Evolutionary conservation across 2,113 vertebrate genomes (phyloP).

Genomic region (Vulpes lagopus): DNA sequence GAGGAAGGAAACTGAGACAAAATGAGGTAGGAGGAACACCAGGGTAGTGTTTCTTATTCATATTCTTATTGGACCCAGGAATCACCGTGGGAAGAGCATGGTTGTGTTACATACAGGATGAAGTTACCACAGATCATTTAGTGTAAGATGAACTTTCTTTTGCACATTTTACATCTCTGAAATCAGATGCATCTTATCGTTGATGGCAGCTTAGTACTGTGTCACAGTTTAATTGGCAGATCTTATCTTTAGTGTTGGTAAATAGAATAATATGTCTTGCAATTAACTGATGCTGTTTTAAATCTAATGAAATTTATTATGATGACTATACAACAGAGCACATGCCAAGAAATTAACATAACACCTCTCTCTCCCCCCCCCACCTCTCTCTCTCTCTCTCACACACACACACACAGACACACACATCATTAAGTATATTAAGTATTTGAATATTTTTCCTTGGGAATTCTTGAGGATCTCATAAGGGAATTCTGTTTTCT

Average conservation of each 20-base stretch:
- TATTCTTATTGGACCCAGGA: background rate
- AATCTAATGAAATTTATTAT: background rate
- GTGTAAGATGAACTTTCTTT: background rate
- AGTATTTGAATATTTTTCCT: background rate
- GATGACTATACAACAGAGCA: background rate
- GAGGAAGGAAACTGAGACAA: background rate
- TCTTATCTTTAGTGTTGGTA: background rate
- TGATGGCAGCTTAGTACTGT: background rate
- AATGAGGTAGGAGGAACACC: background rate
- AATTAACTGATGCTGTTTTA: constrained; percentile 15
- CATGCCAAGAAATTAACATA: background rate
- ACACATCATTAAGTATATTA: background rate
- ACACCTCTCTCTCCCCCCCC: background rate
- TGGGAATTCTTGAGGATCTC: background rate
- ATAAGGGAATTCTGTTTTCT: constrained; percentile 6
- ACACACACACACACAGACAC: background rate
- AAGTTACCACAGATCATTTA: background rate
- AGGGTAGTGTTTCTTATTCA: background rate
- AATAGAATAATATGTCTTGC: background rate
- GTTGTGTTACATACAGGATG: background rate
- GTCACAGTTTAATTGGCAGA: background rate
- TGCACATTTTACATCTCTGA: background rate
- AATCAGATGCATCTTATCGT: background rate
- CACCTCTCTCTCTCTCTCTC: background rate
- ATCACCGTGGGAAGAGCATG: background rate